phyloP scores from a whole-genome alignment of 2,113 vertebrate genomes.

The Pavo muticus region DNA sequence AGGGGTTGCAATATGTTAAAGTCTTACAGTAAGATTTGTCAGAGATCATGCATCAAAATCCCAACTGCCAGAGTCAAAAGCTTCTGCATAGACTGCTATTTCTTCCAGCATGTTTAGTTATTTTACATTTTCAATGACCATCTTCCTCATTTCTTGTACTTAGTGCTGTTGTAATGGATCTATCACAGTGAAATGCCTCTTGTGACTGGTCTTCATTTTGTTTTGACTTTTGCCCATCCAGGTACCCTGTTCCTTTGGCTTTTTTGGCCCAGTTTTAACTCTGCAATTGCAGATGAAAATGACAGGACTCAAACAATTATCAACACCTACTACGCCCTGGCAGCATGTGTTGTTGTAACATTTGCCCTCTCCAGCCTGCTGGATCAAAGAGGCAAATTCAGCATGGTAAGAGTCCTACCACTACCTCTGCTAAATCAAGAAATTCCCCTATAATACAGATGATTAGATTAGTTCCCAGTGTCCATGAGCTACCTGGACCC shows the following conservation, averaged over 20 bases:
- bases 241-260: conserved; percentile 90
- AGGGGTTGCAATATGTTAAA: background rate
- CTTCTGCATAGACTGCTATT: background rate
- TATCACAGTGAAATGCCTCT: background rate
- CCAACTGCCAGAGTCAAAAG: background rate
- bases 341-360: conserved; percentile 84
- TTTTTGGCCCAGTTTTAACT: conserved; percentile 98
- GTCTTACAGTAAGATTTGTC: background rate
- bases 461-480: background rate
- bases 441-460: background rate
- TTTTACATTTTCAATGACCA: background rate
- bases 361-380: conserved; percentile 91
- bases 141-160: background rate
- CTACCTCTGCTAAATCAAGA: fast-evolving
- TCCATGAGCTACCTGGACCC: background rate
- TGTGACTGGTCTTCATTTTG: background rate
- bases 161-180: background rate
- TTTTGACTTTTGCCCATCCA: conserved; percentile 37
- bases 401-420: conserved; percentile 83
- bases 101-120: background rate
- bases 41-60: background rate
- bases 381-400: conserved; percentile 88
- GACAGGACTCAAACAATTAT: conserved; percentile 79
- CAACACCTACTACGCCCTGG: conserved; percentile 94
- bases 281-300: conserved; percentile 77